Percentiles rank a stretch among this genome's conserved stretches.
These are phyloP conservation scores for Ceyx erithaca DNA, from an alignment of 2,797 vertebrate genomes.

Conservation along the genomic window DNA sequence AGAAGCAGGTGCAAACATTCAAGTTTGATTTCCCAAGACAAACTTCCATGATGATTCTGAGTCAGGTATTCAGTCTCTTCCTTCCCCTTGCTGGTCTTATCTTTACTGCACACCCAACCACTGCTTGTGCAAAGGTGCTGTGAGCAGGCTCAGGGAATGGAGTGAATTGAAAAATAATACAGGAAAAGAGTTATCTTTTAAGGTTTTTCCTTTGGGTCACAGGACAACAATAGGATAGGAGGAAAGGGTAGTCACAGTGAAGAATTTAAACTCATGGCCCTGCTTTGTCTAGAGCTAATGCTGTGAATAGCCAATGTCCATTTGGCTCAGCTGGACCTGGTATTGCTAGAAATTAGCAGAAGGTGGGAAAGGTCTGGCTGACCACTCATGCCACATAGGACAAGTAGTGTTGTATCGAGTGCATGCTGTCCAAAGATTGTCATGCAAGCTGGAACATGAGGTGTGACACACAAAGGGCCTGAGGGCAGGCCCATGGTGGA, in stretches of 20 bases:
- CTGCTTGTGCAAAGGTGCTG: background rate
- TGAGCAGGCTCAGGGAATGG: background rate
- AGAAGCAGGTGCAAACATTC: conserved; percentile 21
- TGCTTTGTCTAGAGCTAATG: background rate
- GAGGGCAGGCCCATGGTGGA: background rate
- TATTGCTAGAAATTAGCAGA: background rate
- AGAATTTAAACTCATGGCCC: background rate
- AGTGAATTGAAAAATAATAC: background rate
- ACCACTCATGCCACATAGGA: background rate
- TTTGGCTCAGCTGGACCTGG: background rate
- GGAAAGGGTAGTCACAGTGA: background rate
- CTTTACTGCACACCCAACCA: background rate
- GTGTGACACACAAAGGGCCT: background rate
- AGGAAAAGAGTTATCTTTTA: background rate
- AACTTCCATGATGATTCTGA: background rate
- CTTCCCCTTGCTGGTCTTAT: background rate
- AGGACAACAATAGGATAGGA: background rate
- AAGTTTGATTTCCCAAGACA: conserved; percentile 45
- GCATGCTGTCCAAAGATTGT: background rate
- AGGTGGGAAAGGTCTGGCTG: background rate
- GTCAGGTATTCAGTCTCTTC: background rate
- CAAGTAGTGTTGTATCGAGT: background rate
- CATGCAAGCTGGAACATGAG: background rate
- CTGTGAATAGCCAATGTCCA: background rate
- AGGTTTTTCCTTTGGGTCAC: background rate